Conservation (phyloP, 2,113 vertebrate genomes). For the Chionodraco myersi region DNA sequence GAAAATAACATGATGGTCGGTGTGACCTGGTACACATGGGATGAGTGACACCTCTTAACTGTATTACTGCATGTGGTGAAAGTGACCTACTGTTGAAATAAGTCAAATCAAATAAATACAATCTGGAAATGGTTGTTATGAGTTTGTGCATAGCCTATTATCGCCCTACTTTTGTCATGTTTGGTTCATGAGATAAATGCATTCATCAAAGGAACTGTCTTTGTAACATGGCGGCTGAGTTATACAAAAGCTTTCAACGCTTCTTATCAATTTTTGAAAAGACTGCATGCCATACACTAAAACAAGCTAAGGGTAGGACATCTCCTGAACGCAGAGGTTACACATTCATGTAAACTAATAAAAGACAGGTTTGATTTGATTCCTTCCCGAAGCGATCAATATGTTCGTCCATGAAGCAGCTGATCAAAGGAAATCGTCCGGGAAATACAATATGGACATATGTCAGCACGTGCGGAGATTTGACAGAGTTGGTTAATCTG, state of each 20-base stretch:
- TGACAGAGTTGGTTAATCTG: constrained; percentile 15
- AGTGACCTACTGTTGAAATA: neutral
- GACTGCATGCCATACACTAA: constrained; percentile 8
- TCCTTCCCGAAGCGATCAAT: neutral
- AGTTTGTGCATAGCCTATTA: neutral
- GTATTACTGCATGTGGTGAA: no score
- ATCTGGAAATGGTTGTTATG: neutral
- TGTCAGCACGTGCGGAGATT: constrained; percentile 14
- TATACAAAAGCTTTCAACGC: neutral
- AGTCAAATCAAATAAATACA: neutral
- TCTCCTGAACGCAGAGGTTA: neutral
- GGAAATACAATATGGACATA: constrained; percentile 18
- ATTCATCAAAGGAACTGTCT: constrained; percentile 10
- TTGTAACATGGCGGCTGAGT: neutral
- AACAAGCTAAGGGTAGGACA: neutral
- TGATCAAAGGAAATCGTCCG: constrained; percentile 25
- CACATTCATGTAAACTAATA: constrained; percentile 19
- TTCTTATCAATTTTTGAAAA: constrained; percentile 30
- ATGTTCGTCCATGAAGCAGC: constrained; percentile 2
- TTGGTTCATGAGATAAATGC: neutral
- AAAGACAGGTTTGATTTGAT: constrained; percentile 14
- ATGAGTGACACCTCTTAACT: constrained; percentile 5
- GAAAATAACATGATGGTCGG: constrained; percentile 33
- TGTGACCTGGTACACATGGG: neutral
- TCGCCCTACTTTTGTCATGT: neutral